These are phyloP conservation scores for Malacoctenus gilli DNA, from an alignment of 2,797 vertebrate genomes.

Conservation along the genomic window DNA sequence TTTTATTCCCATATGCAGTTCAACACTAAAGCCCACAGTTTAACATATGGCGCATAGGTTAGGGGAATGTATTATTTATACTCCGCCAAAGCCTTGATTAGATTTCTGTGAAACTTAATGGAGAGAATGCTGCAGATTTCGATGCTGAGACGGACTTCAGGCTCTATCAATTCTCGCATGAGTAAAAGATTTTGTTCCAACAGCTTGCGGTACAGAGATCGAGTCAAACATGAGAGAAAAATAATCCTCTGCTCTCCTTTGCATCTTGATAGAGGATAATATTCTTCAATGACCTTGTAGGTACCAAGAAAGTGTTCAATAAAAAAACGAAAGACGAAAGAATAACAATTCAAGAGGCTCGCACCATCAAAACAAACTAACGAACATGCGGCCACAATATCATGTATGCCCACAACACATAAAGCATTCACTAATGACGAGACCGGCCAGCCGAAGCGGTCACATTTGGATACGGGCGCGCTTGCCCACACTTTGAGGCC, in stretches of 20 bases:
- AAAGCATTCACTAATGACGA: constrained; percentile 46
- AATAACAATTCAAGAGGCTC: background rate
- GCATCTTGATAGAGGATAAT: background rate
- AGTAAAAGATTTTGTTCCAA: background rate
- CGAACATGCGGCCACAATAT: constrained; percentile 14
- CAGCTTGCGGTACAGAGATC: background rate
- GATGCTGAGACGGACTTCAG: background rate
- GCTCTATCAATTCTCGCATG: constrained; percentile 1
- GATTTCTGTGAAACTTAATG: constrained; percentile 1
- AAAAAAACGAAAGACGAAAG: constrained; percentile 4
- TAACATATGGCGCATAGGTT: too few relatives aligned
- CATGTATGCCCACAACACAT: constrained; percentile 24
- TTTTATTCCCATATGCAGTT: background rate
- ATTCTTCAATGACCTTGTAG: constrained; percentile 12
- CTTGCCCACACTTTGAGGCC: constrained; percentile 57
- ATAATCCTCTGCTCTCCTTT: background rate
- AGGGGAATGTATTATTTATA: too few relatives aligned
- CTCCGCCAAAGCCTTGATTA: background rate
- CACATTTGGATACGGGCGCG: constrained; percentile 42
- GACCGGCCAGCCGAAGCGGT: constrained; percentile 31
- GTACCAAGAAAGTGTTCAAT: background rate
- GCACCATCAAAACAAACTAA: constrained; percentile 13
- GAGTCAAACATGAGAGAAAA: background rate
- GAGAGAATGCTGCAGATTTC: background rate
- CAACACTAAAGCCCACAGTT: background rate